phyloP scores from a whole-genome alignment of 2,888 invertebrate genomes.

The Apodemia duryi region DNA sequence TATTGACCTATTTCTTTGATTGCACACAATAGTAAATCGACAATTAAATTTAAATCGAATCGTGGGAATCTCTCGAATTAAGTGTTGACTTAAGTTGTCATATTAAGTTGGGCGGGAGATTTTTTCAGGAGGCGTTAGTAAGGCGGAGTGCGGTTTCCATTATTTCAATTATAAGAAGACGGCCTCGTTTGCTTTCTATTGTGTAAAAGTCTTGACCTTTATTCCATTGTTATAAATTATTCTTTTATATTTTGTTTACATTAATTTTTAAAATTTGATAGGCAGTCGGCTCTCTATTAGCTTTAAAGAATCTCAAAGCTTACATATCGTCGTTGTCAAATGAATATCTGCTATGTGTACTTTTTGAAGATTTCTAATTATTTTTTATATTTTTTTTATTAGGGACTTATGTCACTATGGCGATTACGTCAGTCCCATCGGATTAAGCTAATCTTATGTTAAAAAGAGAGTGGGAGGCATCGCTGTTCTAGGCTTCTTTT shows the following conservation, averaged over 20 bases:
- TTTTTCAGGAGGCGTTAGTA: conserved; percentile 44
- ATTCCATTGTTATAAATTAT: neutral
- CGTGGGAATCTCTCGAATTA: conserved; percentile 73
- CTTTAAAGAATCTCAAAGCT: too few species aligned
- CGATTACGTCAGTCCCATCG: too few species aligned
- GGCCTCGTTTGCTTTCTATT: conserved; percentile 21
- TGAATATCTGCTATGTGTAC: too few species aligned
- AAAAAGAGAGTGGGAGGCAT: too few species aligned
- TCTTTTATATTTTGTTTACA: neutral
- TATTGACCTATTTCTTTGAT: conserved; percentile 76
- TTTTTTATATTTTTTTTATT: too few species aligned
- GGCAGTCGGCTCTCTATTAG: too few species aligned
- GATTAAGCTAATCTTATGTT: too few species aligned
- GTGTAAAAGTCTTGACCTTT: conserved; percentile 24
- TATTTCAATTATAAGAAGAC: conserved; percentile 43
- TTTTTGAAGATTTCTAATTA: too few species aligned
- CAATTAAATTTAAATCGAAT: conserved; percentile 71
- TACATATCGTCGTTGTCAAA: too few species aligned
- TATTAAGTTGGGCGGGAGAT: conserved; percentile 57
- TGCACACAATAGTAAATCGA: conserved; percentile 61
- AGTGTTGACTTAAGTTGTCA: conserved; percentile 61
- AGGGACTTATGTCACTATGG: too few species aligned
- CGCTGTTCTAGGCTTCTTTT: too few species aligned
- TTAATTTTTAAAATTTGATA: neutral
- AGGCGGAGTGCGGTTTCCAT: conserved; percentile 51